phyloP scores from a whole-genome alignment of 2,888 invertebrate genomes.

The Tetheella fluctuosa region DNA sequence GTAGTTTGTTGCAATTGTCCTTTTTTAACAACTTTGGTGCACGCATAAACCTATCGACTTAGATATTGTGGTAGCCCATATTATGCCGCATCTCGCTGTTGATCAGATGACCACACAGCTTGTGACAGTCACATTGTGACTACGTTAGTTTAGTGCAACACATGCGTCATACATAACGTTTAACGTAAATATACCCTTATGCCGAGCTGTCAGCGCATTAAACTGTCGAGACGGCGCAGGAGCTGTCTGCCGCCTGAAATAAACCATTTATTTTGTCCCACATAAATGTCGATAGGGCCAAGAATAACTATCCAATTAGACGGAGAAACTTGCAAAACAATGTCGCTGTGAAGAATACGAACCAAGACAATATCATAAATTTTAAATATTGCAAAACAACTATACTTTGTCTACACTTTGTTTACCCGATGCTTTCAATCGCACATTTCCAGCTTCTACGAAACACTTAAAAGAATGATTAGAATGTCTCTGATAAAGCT shows the following conservation, averaged over 20 bases:
- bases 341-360: constrained; percentile 30
- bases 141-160: background rate
- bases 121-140: background rate
- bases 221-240: constrained; percentile 44
- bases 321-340: constrained; percentile 42
- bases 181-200: constrained; percentile 17
- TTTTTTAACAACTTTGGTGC: background rate
- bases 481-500: background rate
- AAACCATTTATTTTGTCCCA: constrained; percentile 67
- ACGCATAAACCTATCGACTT: too few species aligned
- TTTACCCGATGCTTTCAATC: constrained; percentile 4
- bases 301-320: constrained; percentile 58
- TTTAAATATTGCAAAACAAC: constrained; percentile 27
- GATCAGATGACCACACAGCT: background rate
- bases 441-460: background rate
- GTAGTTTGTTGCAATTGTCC: background rate
- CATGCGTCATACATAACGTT: background rate
- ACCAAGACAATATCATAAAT: constrained; percentile 26
- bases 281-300: constrained; percentile 61
- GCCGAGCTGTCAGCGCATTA: constrained; percentile 46
- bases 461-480: background rate
- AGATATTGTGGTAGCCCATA: background rate
- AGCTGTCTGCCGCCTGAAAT: constrained; percentile 64
- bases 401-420: constrained; percentile 11
- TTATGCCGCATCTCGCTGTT: background rate